phyloP scores from a whole-genome alignment of 2,888 invertebrate genomes.

The Ophraella communa region DNA sequence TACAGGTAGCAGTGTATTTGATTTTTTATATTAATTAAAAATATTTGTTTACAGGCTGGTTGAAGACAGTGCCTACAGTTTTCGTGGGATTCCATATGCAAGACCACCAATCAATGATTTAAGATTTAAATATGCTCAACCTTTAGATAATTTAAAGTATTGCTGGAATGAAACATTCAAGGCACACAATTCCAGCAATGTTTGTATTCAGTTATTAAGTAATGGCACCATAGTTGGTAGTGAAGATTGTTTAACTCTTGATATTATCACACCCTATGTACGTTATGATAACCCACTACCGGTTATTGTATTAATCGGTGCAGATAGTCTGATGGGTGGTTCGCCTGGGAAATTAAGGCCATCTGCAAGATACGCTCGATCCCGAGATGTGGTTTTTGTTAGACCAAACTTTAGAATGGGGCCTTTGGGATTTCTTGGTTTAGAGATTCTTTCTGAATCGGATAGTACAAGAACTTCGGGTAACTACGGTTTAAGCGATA shows the following conservation, averaged over 20 bases:
- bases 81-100: conserved; percentile 84
- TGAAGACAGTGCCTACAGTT: conserved; percentile 78
- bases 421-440: conserved; percentile 76
- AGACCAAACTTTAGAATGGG: conserved; percentile 80
- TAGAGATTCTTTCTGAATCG: conserved; percentile 71
- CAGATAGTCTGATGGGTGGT: conserved; percentile 79
- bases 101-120: conserved; percentile 72
- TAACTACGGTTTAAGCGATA: conserved; percentile 85
- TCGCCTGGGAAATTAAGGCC: conserved; percentile 76
- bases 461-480: conserved; percentile 80
- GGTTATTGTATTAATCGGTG: conserved; percentile 82
- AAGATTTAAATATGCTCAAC: conserved; percentile 75
- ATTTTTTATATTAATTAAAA: no score
- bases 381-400: conserved; percentile 83
- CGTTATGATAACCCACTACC: conserved; percentile 80
- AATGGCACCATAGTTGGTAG: conserved; percentile 72
- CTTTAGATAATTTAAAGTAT: conserved; percentile 70
- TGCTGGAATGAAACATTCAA: conserved; percentile 81
- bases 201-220: conserved; percentile 74
- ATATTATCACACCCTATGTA: conserved; percentile 82
- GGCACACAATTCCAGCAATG: conserved; percentile 71
- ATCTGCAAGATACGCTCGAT: conserved; percentile 75
- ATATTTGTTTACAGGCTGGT: conserved; percentile 63
- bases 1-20: neutral
- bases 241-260: conserved; percentile 84